phyloP scores from a whole-genome alignment of 2,888 invertebrate genomes.

The Hydroisotoma schaefferi region DNA sequence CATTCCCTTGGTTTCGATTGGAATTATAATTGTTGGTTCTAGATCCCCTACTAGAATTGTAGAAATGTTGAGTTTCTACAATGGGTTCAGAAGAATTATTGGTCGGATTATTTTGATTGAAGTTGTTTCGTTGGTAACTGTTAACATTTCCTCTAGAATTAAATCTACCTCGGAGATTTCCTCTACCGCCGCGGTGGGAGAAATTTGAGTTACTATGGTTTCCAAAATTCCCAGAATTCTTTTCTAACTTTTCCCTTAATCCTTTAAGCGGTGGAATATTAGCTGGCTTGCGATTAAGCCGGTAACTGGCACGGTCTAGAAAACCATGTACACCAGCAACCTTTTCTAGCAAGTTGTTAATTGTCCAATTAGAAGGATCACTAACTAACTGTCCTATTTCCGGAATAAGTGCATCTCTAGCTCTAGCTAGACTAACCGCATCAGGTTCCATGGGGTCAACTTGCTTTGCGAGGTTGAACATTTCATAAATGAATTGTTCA shows the following conservation, averaged over 20 bases:
- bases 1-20: background rate
- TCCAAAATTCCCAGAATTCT: background rate
- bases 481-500: constrained; percentile 5
- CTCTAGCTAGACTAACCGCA: background rate
- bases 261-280: background rate
- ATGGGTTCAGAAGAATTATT: background rate
- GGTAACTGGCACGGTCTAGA: background rate
- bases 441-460: background rate
- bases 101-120: background rate
- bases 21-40: background rate
- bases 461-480: constrained; percentile 6
- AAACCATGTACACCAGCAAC: too few relatives aligned
- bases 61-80: background rate
- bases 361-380: background rate
- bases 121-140: background rate
- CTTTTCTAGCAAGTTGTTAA: background rate
- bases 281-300: background rate
- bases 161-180: background rate
- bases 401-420: background rate
- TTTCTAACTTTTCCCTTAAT: background rate
- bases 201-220: background rate
- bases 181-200: background rate
- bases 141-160: too few relatives aligned
- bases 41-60: background rate
- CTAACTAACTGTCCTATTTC: background rate